Evolutionary conservation across 2,113 vertebrate species (phyloP), one percentile per base, ranked within the genome.

Genomic region (Hystrix cristata): DNA sequence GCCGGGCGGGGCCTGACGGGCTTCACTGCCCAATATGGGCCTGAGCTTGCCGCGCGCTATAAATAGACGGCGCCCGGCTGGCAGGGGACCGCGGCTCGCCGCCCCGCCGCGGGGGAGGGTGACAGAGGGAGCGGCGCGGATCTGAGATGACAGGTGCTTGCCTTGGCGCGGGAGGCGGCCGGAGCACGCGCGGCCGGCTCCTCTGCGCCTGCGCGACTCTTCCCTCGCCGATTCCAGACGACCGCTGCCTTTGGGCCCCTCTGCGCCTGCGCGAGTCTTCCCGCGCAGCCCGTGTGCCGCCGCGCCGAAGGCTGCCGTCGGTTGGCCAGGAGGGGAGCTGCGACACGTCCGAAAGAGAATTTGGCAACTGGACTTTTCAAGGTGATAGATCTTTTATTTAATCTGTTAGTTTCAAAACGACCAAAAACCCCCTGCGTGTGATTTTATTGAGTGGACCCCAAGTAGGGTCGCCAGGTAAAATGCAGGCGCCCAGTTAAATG

Each of bases 41-140:
- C 57, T 46, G 71, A 8, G n/a, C 18, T 0, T 12, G 55, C 25
- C 6, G 3, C 14, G 62, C 0, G 64, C 2, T 87, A 97, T 93
- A 97, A 97, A 97, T 95, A 97, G 96, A 59, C 10, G 2, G 21
- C 11, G 59, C 60, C 0, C 23, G 43, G 82, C 23, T 80, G 55
- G 23, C 65, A 1, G 15, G 15, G 14, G 8, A 43, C 72, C 11
- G 13, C 43, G 2, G 38, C 21, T 16, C 18, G 0, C 13, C 15
- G 55, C 34, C 13, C 13, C 2, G 53, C 53, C 0, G n/a, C 4
- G 51, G 8, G 7, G 89, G 29, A 12, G 43, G 43, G 84, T 2
- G 46, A 27, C 13, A 14, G 13, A 2, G 31, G 2, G 10, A 7
- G 51, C n/a, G 74, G 79, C 91, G 21, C 16, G 18, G 8, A 25